Evolutionary conservation across 2,888 invertebrate species (phyloP), one percentile per base, ranked within the genome.

Genomic region (Anarsia innoxiella): DNA sequence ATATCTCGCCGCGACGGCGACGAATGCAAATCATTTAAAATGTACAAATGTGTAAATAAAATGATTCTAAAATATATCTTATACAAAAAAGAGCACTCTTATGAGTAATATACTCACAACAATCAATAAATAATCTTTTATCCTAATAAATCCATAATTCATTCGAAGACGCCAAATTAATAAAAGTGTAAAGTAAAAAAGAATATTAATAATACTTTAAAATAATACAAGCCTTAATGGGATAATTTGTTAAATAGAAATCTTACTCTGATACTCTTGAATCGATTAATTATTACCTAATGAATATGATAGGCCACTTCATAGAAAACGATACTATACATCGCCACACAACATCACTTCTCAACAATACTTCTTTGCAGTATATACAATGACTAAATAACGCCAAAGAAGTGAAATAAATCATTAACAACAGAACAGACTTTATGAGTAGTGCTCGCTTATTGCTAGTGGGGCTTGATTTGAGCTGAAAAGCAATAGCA

Each of bases 301-400:
- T 64, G 58, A 64, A 58, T 53, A 63, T 67, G 66, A 65, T 80
- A 82, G 80, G 80, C 82, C 82, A 78, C 66, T 67, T 71, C 51
- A 58, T 68, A 64, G 60, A 57, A 66, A 64, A 66, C 52, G 46
- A 63, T 66, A 66, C 60, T 63, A 59, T 63, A 71, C 58, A 65
- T 64, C 49, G 66, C 66, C 65, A 69, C 68, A 61, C 69, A 71
- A 71, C 63, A 66, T 59, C 57, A 68, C 57, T 66, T 62, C 60
- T 66, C 65, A 78, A 79, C 67, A 72, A 65, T 53, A 56, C 69
- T 67, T 66, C 69, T 71, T 69, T 61, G 67, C 62, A 56, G 70
- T 77, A 78, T 77, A 68, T 77, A 80, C 78, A 79, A 69, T 78
- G 77, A 76, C 72, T 80, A 40, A 61, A n/a, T 59, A 56, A 70